Evolutionary conservation across 1,140 invertebrate species (phyloP).

Genomic region (Caenorhabditis brenneri): DNA sequence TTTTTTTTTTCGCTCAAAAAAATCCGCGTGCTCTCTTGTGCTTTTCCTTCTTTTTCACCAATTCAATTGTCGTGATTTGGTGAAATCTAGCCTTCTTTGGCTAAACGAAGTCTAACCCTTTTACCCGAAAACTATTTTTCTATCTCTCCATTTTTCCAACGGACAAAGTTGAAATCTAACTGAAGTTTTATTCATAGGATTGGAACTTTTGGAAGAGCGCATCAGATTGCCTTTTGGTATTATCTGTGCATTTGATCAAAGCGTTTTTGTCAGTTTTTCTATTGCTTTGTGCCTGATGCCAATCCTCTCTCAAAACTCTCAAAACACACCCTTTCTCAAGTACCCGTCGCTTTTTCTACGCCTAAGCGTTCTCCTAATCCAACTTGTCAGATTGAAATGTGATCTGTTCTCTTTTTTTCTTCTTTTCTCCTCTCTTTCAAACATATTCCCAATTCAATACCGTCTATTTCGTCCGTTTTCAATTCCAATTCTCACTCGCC

Average conservation of each 20-base stretch:
- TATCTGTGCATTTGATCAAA: background rate
- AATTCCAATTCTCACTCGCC: background rate
- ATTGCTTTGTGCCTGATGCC: background rate
- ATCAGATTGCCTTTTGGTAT: slow-evolving; percentile 13
- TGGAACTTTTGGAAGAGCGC: background rate
- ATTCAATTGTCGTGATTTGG: slow-evolving; percentile 28
- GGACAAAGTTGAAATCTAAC: background rate
- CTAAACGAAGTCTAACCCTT: background rate
- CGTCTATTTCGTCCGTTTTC: slow-evolving; percentile 1
- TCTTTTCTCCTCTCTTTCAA: no score
- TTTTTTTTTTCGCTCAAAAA: background rate
- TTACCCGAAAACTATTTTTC: slow-evolving; percentile 6
- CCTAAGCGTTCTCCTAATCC: slow-evolving; percentile 16
- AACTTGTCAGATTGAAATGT: slow-evolving; percentile 42
- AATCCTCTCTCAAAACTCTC: slow-evolving; percentile 11
- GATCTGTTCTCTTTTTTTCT: background rate
- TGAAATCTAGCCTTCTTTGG: background rate
- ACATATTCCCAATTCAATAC: slow-evolving; percentile 30
- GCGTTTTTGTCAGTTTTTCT: background rate
- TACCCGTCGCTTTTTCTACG: background rate
- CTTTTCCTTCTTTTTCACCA: background rate
- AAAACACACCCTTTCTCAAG: slow-evolving; percentile 43
- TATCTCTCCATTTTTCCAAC: background rate
- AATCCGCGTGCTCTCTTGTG: background rate
- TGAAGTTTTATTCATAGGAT: background rate